Conservation (phyloP, 2,888 invertebrate species). For the Leuctra nigra region DNA sequence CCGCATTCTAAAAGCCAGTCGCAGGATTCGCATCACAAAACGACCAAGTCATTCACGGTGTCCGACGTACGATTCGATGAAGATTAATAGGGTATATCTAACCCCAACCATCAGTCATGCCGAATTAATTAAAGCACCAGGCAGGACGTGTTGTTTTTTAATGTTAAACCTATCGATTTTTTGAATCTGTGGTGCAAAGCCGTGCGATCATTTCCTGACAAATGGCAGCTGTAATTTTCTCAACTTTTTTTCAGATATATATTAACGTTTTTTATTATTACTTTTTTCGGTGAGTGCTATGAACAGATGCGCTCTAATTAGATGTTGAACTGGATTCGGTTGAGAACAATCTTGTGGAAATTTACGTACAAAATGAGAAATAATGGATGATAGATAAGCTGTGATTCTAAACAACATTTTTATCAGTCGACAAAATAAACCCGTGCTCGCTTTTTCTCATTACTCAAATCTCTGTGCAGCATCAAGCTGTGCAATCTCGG, state of each 20-base stretch:
- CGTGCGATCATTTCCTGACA: constrained; percentile 3
- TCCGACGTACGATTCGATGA: neutral
- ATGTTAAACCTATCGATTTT: neutral
- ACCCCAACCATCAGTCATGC: neutral
- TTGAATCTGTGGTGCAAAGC: neutral
- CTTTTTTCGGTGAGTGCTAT: neutral
- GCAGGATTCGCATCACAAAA: too few relatives aligned
- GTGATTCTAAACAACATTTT: too few relatives aligned
- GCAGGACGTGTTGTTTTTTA: neutral
- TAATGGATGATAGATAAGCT: too few relatives aligned
- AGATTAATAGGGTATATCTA: neutral
- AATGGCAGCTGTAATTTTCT: neutral
- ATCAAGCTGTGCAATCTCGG: too few relatives aligned
- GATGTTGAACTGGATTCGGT: neutral
- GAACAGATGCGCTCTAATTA: constrained; percentile 3
- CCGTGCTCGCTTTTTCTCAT: too few relatives aligned
- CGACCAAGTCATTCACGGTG: too few relatives aligned
- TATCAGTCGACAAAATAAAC: too few relatives aligned
- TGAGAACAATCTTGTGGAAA: neutral
- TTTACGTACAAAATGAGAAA: too few relatives aligned
- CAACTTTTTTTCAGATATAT: neutral
- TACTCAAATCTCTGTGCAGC: too few relatives aligned
- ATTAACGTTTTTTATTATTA: neutral
- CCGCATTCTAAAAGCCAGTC: too few relatives aligned
- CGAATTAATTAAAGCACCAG: neutral